These are phyloP conservation scores for Acridotheres tristis DNA, from an alignment of 2,797 vertebrate genomes.

Conservation along the genomic window DNA sequence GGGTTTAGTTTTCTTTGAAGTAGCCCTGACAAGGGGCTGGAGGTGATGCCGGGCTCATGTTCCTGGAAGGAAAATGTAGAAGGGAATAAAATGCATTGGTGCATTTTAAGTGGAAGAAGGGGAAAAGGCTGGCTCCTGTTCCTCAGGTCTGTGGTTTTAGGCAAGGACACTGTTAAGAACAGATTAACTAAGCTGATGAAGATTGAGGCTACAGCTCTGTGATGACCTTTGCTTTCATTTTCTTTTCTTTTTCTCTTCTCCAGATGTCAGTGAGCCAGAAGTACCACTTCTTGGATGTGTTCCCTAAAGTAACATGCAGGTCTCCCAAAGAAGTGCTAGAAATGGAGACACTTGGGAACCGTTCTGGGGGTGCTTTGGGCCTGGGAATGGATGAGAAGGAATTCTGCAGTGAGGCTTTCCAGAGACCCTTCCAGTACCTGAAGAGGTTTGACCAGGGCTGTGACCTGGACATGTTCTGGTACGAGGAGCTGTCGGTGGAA, in stretches of 20 bases:
- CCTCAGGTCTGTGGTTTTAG: background rate
- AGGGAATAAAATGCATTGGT: background rate
- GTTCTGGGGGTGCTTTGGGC: conserved; percentile 10
- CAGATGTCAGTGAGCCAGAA: conserved; percentile 69
- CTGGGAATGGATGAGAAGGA: conserved; percentile 87
- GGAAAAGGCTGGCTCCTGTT: background rate
- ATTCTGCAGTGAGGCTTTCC: conserved; percentile 87
- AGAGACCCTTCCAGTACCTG: conserved; percentile 94
- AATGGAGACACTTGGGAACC: conserved; percentile 64
- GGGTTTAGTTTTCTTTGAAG: background rate
- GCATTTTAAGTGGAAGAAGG: background rate
- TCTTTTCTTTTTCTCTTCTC: background rate
- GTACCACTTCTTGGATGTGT: conserved; percentile 83
- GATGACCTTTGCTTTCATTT: background rate
- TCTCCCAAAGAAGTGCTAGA: conserved; percentile 91
- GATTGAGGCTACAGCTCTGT: background rate
- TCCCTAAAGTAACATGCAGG: conserved; percentile 88
- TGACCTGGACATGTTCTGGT: conserved; percentile 84
- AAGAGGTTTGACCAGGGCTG: conserved; percentile 75
- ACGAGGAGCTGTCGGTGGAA: conserved; percentile 67
- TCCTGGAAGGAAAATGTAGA: background rate
- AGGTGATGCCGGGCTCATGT: background rate
- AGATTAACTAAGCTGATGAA: background rate
- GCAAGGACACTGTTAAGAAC: background rate
- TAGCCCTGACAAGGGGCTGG: background rate